These are phyloP conservation scores for Grammomys dolichurus DNA, from an alignment of 2,113 vertebrate genomes.

Conservation along the genomic window DNA sequence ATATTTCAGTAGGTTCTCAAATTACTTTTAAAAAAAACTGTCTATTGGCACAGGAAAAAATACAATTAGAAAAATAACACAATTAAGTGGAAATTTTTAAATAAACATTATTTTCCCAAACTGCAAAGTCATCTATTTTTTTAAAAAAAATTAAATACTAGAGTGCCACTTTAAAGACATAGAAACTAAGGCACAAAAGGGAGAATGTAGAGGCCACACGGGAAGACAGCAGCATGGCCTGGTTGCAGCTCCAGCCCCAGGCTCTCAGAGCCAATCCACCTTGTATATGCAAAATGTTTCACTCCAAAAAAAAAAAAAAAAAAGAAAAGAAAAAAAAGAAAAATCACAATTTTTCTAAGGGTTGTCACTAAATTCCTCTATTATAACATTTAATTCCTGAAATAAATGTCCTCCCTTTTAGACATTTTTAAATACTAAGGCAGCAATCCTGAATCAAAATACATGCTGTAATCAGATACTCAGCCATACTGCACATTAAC, in stretches of 20 bases:
- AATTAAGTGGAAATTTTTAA: slow-evolving; percentile 62
- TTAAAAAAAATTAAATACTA: slow-evolving; percentile 35
- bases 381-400: slow-evolving; percentile 77
- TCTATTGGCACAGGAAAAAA: background rate
- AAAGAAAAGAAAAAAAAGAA: slow-evolving; percentile 42
- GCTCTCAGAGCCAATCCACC: background rate
- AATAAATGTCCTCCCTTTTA: slow-evolving; percentile 73
- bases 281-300: slow-evolving; percentile 4
- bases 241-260: background rate
- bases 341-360: slow-evolving; percentile 13
- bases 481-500: slow-evolving; percentile 61
- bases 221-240: slow-evolving; percentile 32
- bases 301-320: slow-evolving; percentile 66
- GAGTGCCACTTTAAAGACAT: slow-evolving; percentile 53
- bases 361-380: slow-evolving; percentile 69
- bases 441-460: slow-evolving; percentile 70
- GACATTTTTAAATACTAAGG: slow-evolving; percentile 79
- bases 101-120: slow-evolving; percentile 65
- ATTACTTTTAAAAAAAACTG: background rate
- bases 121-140: background rate
- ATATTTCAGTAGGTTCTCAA: background rate
- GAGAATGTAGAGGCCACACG: slow-evolving; percentile 26
- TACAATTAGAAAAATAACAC: background rate
- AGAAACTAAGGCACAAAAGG: slow-evolving; percentile 53
- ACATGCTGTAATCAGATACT: slow-evolving; percentile 71